Base-by-base conservation (phyloP, 2,113 vertebrate species). In the Passerina amoena region DNA sequence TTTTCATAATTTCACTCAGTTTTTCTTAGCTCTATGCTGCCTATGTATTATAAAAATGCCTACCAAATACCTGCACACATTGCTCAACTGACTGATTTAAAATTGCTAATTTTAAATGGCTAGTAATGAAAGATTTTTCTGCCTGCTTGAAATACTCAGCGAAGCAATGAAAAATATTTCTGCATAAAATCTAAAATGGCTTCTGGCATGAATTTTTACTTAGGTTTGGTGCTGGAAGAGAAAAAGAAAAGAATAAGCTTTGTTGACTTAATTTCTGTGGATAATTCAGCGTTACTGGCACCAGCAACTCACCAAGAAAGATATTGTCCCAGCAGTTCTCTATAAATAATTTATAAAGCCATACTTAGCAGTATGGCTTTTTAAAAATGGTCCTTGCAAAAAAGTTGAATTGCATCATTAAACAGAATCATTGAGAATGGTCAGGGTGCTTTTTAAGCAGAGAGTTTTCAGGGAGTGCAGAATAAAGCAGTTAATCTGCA, bases 401-500 rank as follows among this genome's bases (percentile, higher is more conserved):
- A 79, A 96, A 69, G 37, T 90, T 78, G 64, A 91, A 90, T 88
- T 91, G 48, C 69, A 88, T 94, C 90, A 83, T 94, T 92, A 96
- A 93, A 94, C 47, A 82, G 83, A 92, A 89, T 93, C 64, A 90
- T 42, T 78, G 86, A 77, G 64, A 91, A 40, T 40, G 30, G 44
- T 38, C 70, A 80, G 61, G 90, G 35, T 82, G 75, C 7, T 87
- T 96, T 92, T 95, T 88, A 92, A 92, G 76, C 50, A 94, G 45
- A 61, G 21, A 50, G 33, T 82, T 94, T 91, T 90, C 66, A 76
- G 51, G 30, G 60, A 90, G 28, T 44, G 16, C 24, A 82, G 56
- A 95, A 86, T 63, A 77, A 80, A 95, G 71, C 51, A 88, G 45
- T 95, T 96, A 94, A 97, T 95, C 90, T 92, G 60, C n/a, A 90